Base-by-base conservation (phyloP, 2,797 vertebrate genomes). In the Tenualosa ilisha region DNA sequence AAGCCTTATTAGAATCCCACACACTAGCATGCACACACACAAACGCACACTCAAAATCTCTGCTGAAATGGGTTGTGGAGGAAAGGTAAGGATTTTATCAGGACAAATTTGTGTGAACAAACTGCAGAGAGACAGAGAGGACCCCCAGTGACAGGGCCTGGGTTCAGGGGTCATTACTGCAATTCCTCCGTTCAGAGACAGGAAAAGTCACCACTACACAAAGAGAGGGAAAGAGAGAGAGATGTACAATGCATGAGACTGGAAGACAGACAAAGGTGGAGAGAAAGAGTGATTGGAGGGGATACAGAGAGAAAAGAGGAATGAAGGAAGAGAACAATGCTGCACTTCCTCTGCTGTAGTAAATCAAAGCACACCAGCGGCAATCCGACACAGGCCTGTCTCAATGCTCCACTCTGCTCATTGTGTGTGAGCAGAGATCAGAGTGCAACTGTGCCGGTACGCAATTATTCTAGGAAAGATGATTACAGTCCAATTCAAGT, bases 141-240 rank as follows among this genome's bases (percentile, higher is more conserved):
- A 88, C 83, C 83, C 65, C 54, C 83, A 50, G 43, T 65, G 83
- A 53, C 79, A 37, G 82, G 81, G 87, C 81, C 40, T 51, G 43
- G 81, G 87, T 81, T 84, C 54, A 86, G 81, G 65, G 87, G 81
- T 84, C 85, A 83, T 50, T 37, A 6, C 51, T 13, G 17, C 81
- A 83, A 83, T 82, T 31, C 31, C 31, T 31, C 53, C 82, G 68
- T 63, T 81, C 54, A 72, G 85, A 83, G 53, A 88, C 87, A 86
- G 87, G 87, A 88, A 88, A 85, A 43, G 49, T 68, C 15, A 51
- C 65, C 24, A 72, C 37, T 46, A 17, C 15, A 83, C 68, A 37
- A 56, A 87, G 82, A 54, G 83, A 40, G 72, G 53, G 17, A 68
- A 56, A 65, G 17, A 82, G 24, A 40, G 68, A 43, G 15, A 40